Evolutionary conservation across 2,797 vertebrate species (phyloP).

Genomic region (Propithecus deckenii): DNA sequence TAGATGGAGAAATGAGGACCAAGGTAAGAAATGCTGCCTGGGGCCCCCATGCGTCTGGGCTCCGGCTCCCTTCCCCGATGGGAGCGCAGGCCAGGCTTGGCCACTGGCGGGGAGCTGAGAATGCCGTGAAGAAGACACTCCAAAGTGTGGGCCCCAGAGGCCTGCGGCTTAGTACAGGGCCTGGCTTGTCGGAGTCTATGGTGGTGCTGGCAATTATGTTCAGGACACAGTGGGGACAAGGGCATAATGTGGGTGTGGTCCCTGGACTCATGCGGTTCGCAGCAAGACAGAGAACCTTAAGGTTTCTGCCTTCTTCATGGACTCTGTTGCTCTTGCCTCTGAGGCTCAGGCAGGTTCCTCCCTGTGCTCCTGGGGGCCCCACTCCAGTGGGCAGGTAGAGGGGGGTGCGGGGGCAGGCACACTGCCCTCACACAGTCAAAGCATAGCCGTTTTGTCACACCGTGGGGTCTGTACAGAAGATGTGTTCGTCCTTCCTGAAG

Average conservation of each 20-base stretch:
- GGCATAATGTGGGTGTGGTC: not conserved
- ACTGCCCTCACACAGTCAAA: accelerated
- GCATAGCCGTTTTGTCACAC: not conserved
- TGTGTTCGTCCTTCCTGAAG: accelerated
- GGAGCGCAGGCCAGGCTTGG: not conserved
- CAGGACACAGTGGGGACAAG: not conserved
- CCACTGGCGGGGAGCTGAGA: not conserved
- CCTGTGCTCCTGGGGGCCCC: too few relatives aligned
- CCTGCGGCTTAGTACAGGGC: too few relatives aligned
- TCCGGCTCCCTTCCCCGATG: not conserved
- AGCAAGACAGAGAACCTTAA: not conserved
- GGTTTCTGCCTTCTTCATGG: not conserved
- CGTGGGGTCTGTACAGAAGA: not conserved
- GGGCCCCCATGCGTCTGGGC: not conserved
- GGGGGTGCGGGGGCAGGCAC: not conserved
- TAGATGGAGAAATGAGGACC: too few relatives aligned
- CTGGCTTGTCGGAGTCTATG: accelerated
- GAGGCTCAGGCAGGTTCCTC: not conserved
- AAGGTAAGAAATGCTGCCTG: too few relatives aligned
- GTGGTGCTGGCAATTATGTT: not conserved
- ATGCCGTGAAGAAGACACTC: not conserved
- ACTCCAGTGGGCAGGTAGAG: accelerated
- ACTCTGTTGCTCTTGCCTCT: not conserved
- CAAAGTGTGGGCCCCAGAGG: accelerated
- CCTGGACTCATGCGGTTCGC: not conserved